Conservation (phyloP, 2,113 vertebrate species). For the Perca fluviatilis region DNA sequence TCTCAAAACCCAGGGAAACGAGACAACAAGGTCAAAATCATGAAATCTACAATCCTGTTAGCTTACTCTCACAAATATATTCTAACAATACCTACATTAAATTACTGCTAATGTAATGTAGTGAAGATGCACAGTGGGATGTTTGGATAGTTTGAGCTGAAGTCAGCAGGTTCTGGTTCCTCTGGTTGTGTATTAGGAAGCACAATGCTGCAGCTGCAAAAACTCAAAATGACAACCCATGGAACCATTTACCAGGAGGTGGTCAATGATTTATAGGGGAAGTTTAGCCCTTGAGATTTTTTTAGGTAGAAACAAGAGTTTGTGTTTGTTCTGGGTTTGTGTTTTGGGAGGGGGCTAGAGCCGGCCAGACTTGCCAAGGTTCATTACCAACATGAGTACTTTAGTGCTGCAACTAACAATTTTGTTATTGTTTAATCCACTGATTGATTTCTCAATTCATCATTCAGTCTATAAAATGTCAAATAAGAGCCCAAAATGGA, state of each 20-base stretch:
- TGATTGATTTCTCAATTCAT: not conserved
- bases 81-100: slow-evolving; percentile 15
- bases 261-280: slow-evolving; percentile 61
- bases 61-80: no score
- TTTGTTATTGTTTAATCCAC: not conserved
- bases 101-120: slow-evolving; percentile 21
- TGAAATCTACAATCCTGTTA: no score
- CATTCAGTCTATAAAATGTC: not conserved
- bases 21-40: no score
- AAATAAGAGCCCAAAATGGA: not conserved
- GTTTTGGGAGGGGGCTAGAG: not conserved
- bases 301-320: slow-evolving; percentile 21
- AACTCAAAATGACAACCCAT: slow-evolving; percentile 29
- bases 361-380: not conserved
- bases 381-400: not conserved
- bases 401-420: not conserved
- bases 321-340: slow-evolving; percentile 42
- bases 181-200: slow-evolving; percentile 19
- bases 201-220: slow-evolving; percentile 47
- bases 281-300: slow-evolving; percentile 31
- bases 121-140: slow-evolving; percentile 18
- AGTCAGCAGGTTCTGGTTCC: slow-evolving; percentile 53
- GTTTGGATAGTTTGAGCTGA: not conserved
- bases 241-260: slow-evolving; percentile 58
- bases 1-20: no score